Conservation (phyloP, 2,113 vertebrate species). For the Gymnobelideus leadbeateri region DNA sequence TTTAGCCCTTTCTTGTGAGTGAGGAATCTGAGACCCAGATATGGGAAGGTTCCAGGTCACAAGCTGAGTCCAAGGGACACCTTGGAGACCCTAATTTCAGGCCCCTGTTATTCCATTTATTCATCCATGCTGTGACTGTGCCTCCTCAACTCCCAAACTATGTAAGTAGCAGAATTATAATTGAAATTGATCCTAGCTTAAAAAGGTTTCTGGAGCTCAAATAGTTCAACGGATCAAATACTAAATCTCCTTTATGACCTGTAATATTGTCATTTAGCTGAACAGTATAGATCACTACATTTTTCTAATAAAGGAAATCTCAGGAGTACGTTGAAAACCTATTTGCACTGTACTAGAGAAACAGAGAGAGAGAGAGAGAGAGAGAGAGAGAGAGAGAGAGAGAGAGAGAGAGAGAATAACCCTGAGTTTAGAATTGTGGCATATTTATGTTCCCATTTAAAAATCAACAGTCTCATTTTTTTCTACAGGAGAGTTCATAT, state of each 20-base stretch:
- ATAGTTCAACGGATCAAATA: conserved; percentile 36
- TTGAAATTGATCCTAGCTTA: conserved; percentile 24
- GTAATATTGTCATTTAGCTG: conserved; percentile 35
- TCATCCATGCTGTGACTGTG: not conserved
- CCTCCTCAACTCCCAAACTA: not conserved
- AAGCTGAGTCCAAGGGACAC: not conserved
- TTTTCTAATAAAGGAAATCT: conserved; percentile 55
- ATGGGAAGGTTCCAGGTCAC: not conserved
- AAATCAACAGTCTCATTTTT: conserved; percentile 29
- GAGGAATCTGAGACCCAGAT: not conserved
- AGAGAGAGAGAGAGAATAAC: not conserved
- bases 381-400: conserved; percentile 10
- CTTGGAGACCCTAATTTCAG: not conserved
- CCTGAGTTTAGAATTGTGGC: conserved; percentile 29
- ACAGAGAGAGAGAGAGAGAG: conserved; percentile 23
- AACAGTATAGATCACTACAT: not conserved
- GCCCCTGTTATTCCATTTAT: not conserved
- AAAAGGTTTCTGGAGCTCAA: conserved; percentile 9
- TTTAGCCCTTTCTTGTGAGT: not conserved
- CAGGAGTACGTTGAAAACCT: conserved; percentile 10
- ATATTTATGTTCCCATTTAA: conserved; percentile 40
- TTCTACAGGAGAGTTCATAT: not conserved
- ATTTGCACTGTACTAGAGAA: not conserved
- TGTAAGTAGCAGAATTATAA: conserved; percentile 3
- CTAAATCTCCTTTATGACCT: conserved; percentile 46